Conservation (phyloP, 2,113 vertebrate species). For the Centrocercus urophasianus region DNA sequence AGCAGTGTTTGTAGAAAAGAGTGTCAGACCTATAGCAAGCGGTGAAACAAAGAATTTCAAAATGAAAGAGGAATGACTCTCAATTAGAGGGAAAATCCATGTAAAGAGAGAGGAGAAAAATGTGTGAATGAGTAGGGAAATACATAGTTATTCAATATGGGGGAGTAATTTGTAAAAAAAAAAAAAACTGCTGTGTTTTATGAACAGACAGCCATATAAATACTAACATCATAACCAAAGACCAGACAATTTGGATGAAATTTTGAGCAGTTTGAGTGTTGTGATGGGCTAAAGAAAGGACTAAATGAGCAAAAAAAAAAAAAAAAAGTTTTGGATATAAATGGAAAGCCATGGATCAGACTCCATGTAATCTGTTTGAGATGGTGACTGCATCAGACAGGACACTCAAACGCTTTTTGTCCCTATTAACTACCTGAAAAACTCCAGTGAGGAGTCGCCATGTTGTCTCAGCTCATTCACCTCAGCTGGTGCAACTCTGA, state of each 20-base stretch:
- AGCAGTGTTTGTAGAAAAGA: accelerated
- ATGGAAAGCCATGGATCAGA: neutral
- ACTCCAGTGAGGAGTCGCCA: neutral
- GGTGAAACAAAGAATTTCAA: neutral
- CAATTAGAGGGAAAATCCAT: neutral
- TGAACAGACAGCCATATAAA: neutral
- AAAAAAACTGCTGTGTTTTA: neutral
- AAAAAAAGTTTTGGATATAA: neutral
- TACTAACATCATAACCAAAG: neutral
- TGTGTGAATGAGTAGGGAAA: neutral
- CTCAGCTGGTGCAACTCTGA: neutral
- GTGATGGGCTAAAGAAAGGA: neutral
- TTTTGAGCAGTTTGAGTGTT: neutral
- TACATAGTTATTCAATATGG: accelerated
- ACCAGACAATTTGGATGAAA: neutral
- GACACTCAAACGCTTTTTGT: neutral
- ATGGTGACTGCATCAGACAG: neutral
- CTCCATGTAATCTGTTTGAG: neutral
- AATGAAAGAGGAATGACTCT: neutral
- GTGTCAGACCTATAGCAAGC: neutral
- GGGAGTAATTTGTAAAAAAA: neutral
- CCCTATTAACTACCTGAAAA: neutral
- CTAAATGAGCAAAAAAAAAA: neutral
- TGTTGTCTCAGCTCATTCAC: neutral
- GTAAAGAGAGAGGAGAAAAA: neutral